phyloP scores from a whole-genome alignment of 2,888 invertebrate species.

The Diploptera punctata region DNA sequence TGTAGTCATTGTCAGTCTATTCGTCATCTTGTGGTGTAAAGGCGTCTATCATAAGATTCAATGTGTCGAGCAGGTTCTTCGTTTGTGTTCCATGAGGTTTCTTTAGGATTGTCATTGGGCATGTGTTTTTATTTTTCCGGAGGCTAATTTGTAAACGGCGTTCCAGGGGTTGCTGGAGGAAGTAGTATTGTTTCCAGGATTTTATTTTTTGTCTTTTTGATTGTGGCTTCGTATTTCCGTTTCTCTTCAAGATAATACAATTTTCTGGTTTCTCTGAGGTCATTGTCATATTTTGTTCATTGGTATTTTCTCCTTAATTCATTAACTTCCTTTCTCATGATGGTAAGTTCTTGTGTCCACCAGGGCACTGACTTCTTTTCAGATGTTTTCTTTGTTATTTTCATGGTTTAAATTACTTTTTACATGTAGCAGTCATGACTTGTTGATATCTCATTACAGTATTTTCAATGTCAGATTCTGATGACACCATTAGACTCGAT shows the following conservation, averaged over 20 bases:
- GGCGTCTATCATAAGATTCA: neutral
- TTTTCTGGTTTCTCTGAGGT: neutral
- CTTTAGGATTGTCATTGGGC: too few relatives aligned
- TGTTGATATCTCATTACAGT: neutral
- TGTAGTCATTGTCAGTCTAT: neutral
- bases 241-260: neutral
- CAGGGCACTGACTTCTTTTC: neutral
- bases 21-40: neutral
- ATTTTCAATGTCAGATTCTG: neutral
- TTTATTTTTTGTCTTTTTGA: neutral
- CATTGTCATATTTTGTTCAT: neutral
- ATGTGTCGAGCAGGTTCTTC: neutral
- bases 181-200: neutral
- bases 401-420: neutral
- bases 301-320: too few relatives aligned
- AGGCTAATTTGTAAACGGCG: neutral
- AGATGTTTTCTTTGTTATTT: neutral
- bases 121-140: neutral
- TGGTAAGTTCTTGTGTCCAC: neutral
- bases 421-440: neutral
- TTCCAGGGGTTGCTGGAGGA: neutral
- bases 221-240: neutral
- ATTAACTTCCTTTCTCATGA: neutral
- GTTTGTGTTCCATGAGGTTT: neutral
- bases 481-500: neutral